Conservation (phyloP, 2,113 vertebrate genomes). For the Chitala chitala region DNA sequence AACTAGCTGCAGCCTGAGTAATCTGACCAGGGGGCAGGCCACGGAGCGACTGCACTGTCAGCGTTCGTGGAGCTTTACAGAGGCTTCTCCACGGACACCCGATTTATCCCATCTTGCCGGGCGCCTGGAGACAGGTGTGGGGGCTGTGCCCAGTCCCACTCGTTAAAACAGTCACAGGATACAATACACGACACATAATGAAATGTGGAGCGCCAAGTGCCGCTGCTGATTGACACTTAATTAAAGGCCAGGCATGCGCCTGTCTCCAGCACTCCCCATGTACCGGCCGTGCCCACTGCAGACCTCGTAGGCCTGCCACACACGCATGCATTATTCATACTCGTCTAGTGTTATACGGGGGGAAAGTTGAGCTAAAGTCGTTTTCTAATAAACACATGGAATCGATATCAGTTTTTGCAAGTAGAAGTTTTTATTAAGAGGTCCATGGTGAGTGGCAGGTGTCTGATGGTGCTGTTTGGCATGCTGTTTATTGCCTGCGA, state of each 20-base stretch:
- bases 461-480: background rate
- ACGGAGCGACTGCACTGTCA: constrained; percentile 14
- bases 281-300: background rate
- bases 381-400: constrained; percentile 24
- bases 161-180: constrained; percentile 29
- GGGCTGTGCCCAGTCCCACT: background rate
- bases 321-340: constrained; percentile 24
- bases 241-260: constrained; percentile 27
- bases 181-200: constrained; percentile 35
- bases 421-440: constrained; percentile 4
- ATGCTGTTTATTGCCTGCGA: background rate
- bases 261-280: constrained; percentile 22
- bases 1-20: background rate
- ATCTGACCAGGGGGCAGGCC: constrained; percentile 2
- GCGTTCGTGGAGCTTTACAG: background rate
- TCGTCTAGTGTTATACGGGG: constrained; percentile 14
- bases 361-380: background rate
- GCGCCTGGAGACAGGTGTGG: constrained; percentile 28
- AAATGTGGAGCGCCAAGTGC: constrained; percentile 14
- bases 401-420: constrained; percentile 26
- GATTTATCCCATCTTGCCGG: constrained; percentile 10
- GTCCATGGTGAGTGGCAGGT: background rate
- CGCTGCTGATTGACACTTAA: constrained; percentile 35
- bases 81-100: constrained; percentile 12
- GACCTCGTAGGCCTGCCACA: constrained; percentile 18